phyloP scores from a whole-genome alignment of 2,888 invertebrate species.

The Agrotis exclamationis region DNA sequence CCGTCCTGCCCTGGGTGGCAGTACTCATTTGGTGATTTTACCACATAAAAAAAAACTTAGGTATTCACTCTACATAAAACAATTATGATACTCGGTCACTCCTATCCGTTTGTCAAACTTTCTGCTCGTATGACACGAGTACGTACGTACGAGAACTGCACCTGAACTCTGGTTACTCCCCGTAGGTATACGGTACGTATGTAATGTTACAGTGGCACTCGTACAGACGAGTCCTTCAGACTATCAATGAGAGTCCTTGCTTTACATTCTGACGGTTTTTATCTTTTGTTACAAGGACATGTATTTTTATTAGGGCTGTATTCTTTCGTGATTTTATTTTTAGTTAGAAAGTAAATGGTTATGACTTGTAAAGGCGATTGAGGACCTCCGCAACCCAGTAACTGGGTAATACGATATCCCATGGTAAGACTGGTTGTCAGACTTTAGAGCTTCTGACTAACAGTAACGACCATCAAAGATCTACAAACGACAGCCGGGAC shows the following conservation, averaged over 20 bases:
- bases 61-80: too few species aligned
- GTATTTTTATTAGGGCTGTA: slow-evolving; percentile 18
- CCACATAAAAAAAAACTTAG: too few species aligned
- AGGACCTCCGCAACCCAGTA: too few species aligned
- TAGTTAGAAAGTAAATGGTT: not conserved
- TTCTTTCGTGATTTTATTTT: not conserved
- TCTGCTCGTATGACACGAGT: slow-evolving; percentile 23
- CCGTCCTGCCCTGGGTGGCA: too few species aligned
- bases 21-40: too few species aligned
- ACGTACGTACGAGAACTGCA: not conserved
- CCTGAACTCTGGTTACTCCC: slow-evolving; percentile 12
- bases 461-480: too few species aligned
- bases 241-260: slow-evolving; percentile 26
- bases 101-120: too few species aligned
- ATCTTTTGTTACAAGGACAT: not conserved
- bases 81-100: too few species aligned
- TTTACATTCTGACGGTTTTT: slow-evolving; percentile 23
- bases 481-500: too few species aligned
- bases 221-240: slow-evolving; percentile 37
- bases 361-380: not conserved
- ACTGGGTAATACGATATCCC: too few species aligned
- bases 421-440: too few species aligned
- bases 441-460: too few species aligned
- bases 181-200: not conserved
- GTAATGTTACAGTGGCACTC: slow-evolving; percentile 39